Evolutionary conservation across 2,113 vertebrate species (phyloP).

Genomic region (Cochlearius cochlearius): DNA sequence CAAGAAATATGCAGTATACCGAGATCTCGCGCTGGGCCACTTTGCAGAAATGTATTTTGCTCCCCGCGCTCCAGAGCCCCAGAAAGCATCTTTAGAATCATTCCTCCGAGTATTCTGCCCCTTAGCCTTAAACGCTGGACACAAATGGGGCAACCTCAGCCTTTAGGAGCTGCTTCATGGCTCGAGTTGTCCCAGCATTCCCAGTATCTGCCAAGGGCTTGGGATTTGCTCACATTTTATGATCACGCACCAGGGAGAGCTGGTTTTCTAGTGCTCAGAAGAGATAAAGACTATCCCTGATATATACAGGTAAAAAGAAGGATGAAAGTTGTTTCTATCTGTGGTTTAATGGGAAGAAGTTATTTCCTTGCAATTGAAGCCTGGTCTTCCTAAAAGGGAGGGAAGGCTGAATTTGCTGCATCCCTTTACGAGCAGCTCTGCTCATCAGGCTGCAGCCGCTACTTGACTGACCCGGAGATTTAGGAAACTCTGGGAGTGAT

Average conservation of each 20-base stretch:
- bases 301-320: neutral
- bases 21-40: accelerated
- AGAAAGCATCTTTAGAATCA: neutral
- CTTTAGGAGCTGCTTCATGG: neutral
- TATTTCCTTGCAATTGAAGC: neutral
- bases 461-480: neutral
- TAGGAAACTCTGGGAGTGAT: neutral
- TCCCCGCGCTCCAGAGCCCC: neutral
- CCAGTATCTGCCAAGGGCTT: neutral
- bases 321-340: neutral
- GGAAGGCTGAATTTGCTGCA: neutral
- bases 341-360: neutral
- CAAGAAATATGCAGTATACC: neutral
- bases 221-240: neutral
- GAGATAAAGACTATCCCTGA: neutral
- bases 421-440: neutral
- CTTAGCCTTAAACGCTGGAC: neutral
- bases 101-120: neutral
- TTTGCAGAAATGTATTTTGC: neutral
- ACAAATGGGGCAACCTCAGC: neutral
- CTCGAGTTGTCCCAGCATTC: neutral
- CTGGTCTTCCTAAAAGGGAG: neutral
- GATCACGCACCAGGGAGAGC: neutral
- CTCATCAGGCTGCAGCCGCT: neutral
- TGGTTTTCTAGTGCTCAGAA: neutral